Evolutionary conservation across 2,888 invertebrate genomes (phyloP).

Genomic region (Colostygia pectinataria): DNA sequence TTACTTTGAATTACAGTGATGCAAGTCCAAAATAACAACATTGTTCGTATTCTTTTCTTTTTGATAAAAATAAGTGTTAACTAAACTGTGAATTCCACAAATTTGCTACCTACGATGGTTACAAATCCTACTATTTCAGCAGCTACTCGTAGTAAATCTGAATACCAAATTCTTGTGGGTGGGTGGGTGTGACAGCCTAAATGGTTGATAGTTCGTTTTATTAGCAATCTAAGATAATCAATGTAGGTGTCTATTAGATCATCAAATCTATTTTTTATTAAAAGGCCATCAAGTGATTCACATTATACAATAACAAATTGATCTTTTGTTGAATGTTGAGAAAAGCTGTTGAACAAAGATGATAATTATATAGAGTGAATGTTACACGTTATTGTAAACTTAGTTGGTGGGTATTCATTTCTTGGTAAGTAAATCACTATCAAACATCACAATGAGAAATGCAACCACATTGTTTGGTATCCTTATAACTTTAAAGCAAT

Average conservation of each 20-base stretch:
- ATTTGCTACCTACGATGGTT: not conserved
- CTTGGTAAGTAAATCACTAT: slow-evolving; percentile 10
- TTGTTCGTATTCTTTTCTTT: too few relatives aligned
- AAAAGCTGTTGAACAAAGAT: slow-evolving; percentile 10
- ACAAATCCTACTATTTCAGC: too few relatives aligned
- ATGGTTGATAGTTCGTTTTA: slow-evolving; percentile 10
- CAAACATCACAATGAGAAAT: slow-evolving; percentile 9
- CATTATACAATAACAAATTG: slow-evolving; percentile 13
- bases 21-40: too few relatives aligned
- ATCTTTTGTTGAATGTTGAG: slow-evolving; percentile 4
- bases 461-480: slow-evolving; percentile 3
- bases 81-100: too few relatives aligned
- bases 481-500: slow-evolving; percentile 7
- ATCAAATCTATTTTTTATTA: slow-evolving; percentile 41
- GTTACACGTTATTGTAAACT: slow-evolving; percentile 4
- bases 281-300: slow-evolving; percentile 41
- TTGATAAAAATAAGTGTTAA: too few relatives aligned
- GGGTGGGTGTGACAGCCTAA: slow-evolving; percentile 7
- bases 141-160: not conserved
- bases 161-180: slow-evolving; percentile 4
- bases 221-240: slow-evolving; percentile 29
- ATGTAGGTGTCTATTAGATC: slow-evolving; percentile 71
- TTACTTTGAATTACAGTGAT: too few relatives aligned
- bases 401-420: not conserved
- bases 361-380: not conserved